Evolutionary conservation across 2,888 invertebrate species (phyloP).

Genomic region (Gandaritis pyraliata): DNA sequence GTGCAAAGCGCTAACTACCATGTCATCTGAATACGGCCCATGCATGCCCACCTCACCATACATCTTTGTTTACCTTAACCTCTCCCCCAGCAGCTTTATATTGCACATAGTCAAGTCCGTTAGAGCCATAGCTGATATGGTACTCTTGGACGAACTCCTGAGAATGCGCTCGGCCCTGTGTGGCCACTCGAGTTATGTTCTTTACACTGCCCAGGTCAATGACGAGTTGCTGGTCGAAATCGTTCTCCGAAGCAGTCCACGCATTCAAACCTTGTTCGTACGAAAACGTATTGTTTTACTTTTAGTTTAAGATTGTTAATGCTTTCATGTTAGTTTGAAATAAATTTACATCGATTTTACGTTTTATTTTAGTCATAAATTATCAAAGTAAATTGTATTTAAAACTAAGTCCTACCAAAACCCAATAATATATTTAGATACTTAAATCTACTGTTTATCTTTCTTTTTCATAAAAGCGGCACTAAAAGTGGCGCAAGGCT

Average conservation of each 20-base stretch:
- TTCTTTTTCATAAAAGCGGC: constrained; percentile 85
- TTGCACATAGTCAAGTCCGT: constrained; percentile 94
- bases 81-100: constrained; percentile 96
- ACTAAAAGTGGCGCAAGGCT: constrained; percentile 83
- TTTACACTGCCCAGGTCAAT: constrained; percentile 94
- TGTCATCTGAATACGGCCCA: constrained; percentile 20
- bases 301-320: constrained; percentile 47
- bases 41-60: constrained; percentile 24
- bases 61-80: constrained; percentile 88
- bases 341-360: constrained; percentile 29
- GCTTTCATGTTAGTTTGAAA: constrained; percentile 33
- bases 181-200: constrained; percentile 95
- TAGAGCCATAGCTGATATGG: constrained; percentile 95
- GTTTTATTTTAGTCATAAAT: constrained; percentile 39
- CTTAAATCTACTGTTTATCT: constrained; percentile 46
- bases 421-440: constrained; percentile 22
- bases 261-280: constrained; percentile 90
- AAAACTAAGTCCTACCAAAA: constrained; percentile 11
- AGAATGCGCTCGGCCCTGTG: constrained; percentile 95
- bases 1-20: constrained; percentile 33
- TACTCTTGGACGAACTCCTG: constrained; percentile 97
- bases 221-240: constrained; percentile 96
- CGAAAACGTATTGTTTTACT: constrained; percentile 43
- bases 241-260: constrained; percentile 95
- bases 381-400: constrained; percentile 13